Evolutionary conservation across 2,797 vertebrate genomes (phyloP), one percentile per base, ranked within the genome.

Genomic region (Leuciscus waleckii): DNA sequence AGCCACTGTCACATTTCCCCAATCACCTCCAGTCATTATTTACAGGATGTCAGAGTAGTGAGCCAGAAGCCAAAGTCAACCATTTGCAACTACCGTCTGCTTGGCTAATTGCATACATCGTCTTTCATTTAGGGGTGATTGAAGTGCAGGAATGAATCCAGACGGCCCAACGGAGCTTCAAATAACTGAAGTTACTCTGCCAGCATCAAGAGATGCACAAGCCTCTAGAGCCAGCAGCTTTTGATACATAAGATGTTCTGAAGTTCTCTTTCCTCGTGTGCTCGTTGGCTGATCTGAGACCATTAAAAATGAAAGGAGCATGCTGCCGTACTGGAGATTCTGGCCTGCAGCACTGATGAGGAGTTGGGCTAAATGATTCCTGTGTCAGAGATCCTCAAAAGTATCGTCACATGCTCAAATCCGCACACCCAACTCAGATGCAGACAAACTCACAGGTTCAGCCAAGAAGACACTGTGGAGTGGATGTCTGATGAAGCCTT

Each of bases 41-140:
- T 92, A 93, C 90, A 87, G 88, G 85, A 89, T 87, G 83, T 90
- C 93, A 89, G 86, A 91, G 88, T 88, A 92, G 79, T 84, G 86
- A 87, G 89, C 91, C 92, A 43, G 54, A 88, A 82, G 87, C 89
- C 88, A 93, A 93, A 93, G 92, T 90, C 90, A 92, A 93, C 90
- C 87, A 90, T 93, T 93, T 92, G 80, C 75, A 88, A 83, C 87
- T 91, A 91, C 92, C 93, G 91, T 92, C 92, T 93, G 93, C 88
- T 89, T 90, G 89, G 82, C 90, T 94, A 94, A 95, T 95, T 94
- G 93, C 90, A 86, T 89, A 90, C 93, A 92, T 94, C 91, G 92
- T 94, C 93, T 94, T 93, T 93, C 90, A 93, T 93, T 94, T 92
- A 93, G 86, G 88, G 81, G 83, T 89, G 90, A 91, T 90, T 93